Percentiles rank a stretch among this genome's conserved stretches.
Conservation (phyloP, 2,113 vertebrate genomes). For the Seriola rivoliana region DNA sequence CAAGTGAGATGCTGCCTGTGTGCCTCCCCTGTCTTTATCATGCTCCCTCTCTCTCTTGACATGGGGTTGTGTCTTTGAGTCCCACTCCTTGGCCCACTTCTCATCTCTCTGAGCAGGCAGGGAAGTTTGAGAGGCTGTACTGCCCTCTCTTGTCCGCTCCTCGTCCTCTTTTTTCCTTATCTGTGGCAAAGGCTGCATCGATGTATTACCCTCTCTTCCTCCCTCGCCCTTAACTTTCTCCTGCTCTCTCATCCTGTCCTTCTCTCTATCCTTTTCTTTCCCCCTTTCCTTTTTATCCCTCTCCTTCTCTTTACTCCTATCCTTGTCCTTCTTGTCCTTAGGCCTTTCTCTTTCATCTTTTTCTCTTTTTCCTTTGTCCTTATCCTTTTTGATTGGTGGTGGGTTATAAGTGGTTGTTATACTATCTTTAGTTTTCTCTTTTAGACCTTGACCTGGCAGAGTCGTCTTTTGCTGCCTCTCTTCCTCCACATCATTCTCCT, state of each 20-base stretch:
- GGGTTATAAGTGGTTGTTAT: constrained; percentile 41
- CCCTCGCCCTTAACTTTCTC: constrained; percentile 58
- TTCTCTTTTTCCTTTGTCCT: constrained; percentile 65
- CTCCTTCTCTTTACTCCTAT: constrained; percentile 67
- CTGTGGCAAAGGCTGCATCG: constrained; percentile 15
- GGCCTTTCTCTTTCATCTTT: constrained; percentile 60
- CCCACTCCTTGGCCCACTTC: constrained; percentile 68
- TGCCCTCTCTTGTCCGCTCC: constrained; percentile 65
- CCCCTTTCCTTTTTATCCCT: constrained; percentile 66
- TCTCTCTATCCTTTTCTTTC: constrained; percentile 70
- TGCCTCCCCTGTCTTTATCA: constrained; percentile 55
- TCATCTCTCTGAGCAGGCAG: constrained; percentile 66
- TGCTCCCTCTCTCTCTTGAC: constrained; percentile 77
- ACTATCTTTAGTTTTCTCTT: constrained; percentile 74
- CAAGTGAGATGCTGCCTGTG: constrained; percentile 22
- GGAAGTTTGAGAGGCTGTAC: constrained; percentile 43
- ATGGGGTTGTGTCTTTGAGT: constrained; percentile 59
- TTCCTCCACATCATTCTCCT: constrained; percentile 66
- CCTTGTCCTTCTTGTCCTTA: constrained; percentile 71
- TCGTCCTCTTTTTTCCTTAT: constrained; percentile 75
- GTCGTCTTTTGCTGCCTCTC: constrained; percentile 63
- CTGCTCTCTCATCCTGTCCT: constrained; percentile 60
- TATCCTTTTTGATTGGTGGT: constrained; percentile 72
- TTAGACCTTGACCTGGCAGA: constrained; percentile 48
- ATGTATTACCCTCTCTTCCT: constrained; percentile 32